Base-by-base conservation (phyloP, 2,797 vertebrate genomes). In the Sebastes cheni region DNA sequence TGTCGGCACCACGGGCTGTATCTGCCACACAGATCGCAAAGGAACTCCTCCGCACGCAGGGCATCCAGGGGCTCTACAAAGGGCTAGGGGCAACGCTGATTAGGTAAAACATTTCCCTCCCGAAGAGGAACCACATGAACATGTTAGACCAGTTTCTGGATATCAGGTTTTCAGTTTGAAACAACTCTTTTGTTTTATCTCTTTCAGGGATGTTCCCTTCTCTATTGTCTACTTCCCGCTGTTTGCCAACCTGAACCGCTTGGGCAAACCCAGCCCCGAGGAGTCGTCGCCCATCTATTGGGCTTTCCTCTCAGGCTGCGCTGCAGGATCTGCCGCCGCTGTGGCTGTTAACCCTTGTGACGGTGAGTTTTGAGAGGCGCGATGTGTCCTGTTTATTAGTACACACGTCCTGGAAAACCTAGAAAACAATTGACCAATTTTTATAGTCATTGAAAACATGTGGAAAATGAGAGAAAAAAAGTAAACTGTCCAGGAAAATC, bases 281-380 rank as follows among this genome's bases (percentile, higher is more conserved):
- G 90, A 73, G 46, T 75, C 92, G 0, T 94, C 94, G 0, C 96
- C 97, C 2, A 95, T 97, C 81, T 95, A 96, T 60, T 97, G 97
- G 95, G 96, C 96, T 0, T 97, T 97, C 87, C 59, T 97, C 5
- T 94, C 96, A 0, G 97, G 97, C 64, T 97, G 96, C 56, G 76
- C 65, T 2, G 97, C 97, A 3, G 97, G 97, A 23, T 96, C 95
- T 3, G 89, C 90, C 0, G 96, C 97, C 62, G 97, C 96, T 2
- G 95, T 97, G 70, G 89, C 93, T 0, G 97, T 97, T 22, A 97
- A 96, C 89, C 97, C 97, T 55, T 96, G 95, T 90, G 97, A 97
- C 74, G 97, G 97, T 97, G 77, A 93, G 92, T 71, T 11, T 58
- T 1, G 1, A 20, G 8, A 59, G 6, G 5, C 14, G 46, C 3